Evolutionary conservation across 2,113 vertebrate genomes (phyloP), one percentile per base, ranked within the genome.

Genomic region (Oncorhynchus clarkii): DNA sequence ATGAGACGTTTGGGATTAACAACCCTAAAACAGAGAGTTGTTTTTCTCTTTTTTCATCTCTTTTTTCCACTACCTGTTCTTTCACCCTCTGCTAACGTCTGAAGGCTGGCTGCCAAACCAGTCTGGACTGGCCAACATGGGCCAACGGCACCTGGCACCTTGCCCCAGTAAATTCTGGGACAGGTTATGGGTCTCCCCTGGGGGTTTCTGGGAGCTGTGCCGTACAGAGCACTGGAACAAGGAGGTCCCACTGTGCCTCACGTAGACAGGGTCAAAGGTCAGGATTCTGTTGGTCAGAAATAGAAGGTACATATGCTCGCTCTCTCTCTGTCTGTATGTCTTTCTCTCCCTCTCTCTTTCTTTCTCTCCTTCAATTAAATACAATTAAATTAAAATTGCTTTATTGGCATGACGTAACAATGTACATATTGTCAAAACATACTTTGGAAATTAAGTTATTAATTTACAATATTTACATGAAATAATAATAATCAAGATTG

Each of bases 21-120:
- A 78, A 85, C 74, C 79, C 29, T 75, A 78, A 79, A 83, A 78
- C 84, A 82, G 72, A 88, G 78, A 81, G 77, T 67, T 75, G 68
- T 51, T 84, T 79, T 77, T 54, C 12, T 79, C 76, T 74, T 84
- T 75, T 78, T 85, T 72, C 20, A 27, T 26, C 31, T n/a, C 4
- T 72, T 18, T 9, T 9, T 13, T 39, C n/a, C 71, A 11, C 27
- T 22, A 22, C 11, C n/a, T 24, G 45, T 62, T 39, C 4, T 20
- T 14, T 24, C 16, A 29, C 51, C 48, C 5, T 71, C 73, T 75
- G 87, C 80, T 83, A 87, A 79, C 24, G 60, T 48, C 65, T n/a
- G 80, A 57, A 59, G 39, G 72, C 78, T 49, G n/a, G 1, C 3
- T 70, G 84, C 82, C 86, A 88, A 80, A 84, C 82, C 74, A 54